Evolutionary conservation across 2,888 invertebrate genomes (phyloP).

Genomic region (Hoplodrina blanda): DNA sequence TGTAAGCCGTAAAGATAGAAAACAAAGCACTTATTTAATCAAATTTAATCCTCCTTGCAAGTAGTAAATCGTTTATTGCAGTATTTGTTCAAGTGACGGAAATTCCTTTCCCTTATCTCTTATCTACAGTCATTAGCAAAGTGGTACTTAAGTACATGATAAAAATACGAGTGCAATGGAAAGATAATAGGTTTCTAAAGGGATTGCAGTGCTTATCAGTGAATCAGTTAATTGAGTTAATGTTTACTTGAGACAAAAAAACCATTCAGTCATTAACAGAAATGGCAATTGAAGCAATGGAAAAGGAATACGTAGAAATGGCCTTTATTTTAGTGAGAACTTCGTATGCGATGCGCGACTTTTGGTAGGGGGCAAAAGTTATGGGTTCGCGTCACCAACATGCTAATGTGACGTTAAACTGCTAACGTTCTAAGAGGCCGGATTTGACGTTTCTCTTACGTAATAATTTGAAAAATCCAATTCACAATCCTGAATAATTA

Average conservation of each 20-base stretch:
- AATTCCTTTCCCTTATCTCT: constrained; percentile 17
- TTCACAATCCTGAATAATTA: too few relatives aligned
- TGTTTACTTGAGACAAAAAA: background rate
- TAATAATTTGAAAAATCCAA: too few relatives aligned
- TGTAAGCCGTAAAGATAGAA: background rate
- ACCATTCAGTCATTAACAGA: background rate
- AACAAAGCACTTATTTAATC: background rate
- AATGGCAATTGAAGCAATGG: background rate
- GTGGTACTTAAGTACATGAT: constrained; percentile 2
- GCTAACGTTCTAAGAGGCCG: too few relatives aligned
- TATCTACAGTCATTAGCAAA: constrained; percentile 27
- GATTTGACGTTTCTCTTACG: too few relatives aligned
- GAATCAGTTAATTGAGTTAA: background rate
- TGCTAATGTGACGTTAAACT: too few relatives aligned
- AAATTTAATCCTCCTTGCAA: background rate
- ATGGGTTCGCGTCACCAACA: too few relatives aligned
- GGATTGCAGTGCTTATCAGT: background rate
- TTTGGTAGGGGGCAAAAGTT: too few relatives aligned
- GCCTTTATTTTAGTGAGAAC: too few relatives aligned
- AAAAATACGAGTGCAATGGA: background rate
- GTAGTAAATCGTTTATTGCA: background rate
- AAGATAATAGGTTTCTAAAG: constrained; percentile 4
- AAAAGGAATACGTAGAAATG: background rate
- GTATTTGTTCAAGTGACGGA: constrained; percentile 3
- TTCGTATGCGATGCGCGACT: too few relatives aligned